Percentiles rank a stretch among this genome's conserved stretches.
Evolutionary conservation across 2,888 invertebrate genomes (phyloP).

Genomic region (Pasiphila rectangulata): DNA sequence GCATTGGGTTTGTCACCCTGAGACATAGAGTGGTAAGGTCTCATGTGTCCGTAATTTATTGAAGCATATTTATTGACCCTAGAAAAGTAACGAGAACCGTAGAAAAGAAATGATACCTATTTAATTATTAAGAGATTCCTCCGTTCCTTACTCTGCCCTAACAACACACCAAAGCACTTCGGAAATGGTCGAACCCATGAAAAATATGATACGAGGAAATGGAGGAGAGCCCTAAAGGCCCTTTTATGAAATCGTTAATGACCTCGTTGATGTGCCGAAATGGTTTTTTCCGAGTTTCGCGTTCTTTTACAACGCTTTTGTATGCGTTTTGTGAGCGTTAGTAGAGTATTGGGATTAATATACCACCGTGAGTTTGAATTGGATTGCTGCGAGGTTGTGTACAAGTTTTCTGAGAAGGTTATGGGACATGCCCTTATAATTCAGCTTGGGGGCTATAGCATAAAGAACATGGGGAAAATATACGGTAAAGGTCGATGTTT

Average conservation of each 20-base stretch:
- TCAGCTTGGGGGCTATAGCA: not conserved
- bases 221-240: constrained; percentile 66
- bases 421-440: not conserved
- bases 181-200: constrained; percentile 65
- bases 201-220: constrained; percentile 68
- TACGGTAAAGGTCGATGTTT: too few species aligned
- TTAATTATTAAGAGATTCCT: constrained; percentile 2
- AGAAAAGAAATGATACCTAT: not conserved
- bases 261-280: constrained; percentile 58
- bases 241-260: constrained; percentile 77
- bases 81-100: not conserved
- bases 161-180: constrained; percentile 49
- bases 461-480: not conserved
- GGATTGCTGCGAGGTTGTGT: constrained; percentile 5
- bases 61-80: too few species aligned
- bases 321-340: constrained; percentile 47
- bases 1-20: too few species aligned
- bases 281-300: constrained; percentile 55
- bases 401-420: not conserved
- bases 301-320: constrained; percentile 50
- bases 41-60: too few species aligned
- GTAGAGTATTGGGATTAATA: constrained; percentile 26
- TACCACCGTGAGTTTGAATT: constrained; percentile 20
- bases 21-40: too few species aligned
- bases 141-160: constrained; percentile 17